phyloP scores from a whole-genome alignment of 2,113 vertebrate genomes.

The Sebastes fasciatus region DNA sequence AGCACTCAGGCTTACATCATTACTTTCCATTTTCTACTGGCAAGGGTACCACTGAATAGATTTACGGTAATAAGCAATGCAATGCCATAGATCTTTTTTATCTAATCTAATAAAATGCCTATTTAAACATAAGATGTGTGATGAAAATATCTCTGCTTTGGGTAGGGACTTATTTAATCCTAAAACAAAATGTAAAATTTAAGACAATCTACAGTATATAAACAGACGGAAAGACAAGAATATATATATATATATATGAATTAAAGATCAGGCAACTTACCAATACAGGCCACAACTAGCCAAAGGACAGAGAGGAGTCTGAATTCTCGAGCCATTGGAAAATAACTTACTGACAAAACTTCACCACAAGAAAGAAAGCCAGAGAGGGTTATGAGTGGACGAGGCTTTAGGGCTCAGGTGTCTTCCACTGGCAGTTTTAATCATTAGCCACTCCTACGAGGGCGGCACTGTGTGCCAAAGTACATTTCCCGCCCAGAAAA shows the following conservation, averaged over 20 bases:
- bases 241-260: neutral
- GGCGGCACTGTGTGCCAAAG: constrained; percentile 25
- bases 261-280: constrained; percentile 54
- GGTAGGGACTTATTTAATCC: neutral
- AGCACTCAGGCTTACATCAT: neutral
- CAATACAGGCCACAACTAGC: constrained; percentile 18
- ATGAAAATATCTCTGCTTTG: neutral
- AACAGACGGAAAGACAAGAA: neutral
- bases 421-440: constrained; percentile 53
- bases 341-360: neutral
- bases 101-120: neutral
- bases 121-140: neutral
- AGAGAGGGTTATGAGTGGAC: neutral
- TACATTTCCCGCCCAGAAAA: neutral
- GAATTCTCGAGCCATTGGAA: constrained; percentile 37
- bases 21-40: neutral
- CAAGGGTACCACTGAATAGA: neutral
- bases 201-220: neutral
- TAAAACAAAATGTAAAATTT: neutral
- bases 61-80: neutral
- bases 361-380: neutral
- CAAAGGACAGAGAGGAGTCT: constrained; percentile 28
- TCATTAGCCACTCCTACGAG: constrained; percentile 60
- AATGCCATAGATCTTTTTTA: neutral
- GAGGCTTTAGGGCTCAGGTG: neutral